Evolutionary conservation across 2,888 invertebrate species (phyloP).

Genomic region (Trachelus tabidus): DNA sequence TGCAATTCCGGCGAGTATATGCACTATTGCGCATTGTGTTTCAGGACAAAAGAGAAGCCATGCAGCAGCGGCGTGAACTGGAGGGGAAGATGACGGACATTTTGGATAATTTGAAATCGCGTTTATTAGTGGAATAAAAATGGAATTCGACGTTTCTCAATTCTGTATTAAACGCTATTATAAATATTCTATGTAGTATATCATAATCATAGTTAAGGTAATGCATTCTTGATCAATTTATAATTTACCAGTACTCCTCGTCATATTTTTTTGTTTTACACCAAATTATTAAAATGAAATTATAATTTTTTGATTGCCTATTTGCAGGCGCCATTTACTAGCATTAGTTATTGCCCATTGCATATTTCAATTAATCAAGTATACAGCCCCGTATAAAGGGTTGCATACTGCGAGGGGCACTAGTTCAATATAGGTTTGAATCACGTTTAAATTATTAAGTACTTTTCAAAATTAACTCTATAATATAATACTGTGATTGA

Average conservation of each 20-base stretch:
- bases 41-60: slow-evolving; percentile 45
- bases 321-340: too few species aligned
- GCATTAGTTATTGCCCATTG: neutral
- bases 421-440: neutral
- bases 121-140: slow-evolving; percentile 48
- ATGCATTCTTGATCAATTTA: neutral
- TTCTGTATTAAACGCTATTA: neutral
- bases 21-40: slow-evolving; percentile 29
- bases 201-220: neutral
- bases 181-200: neutral
- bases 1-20: neutral
- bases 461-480: neutral
- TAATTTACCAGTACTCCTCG: neutral
- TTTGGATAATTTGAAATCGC: slow-evolving; percentile 51
- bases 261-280: too few species aligned
- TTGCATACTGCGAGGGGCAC: neutral
- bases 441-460: neutral
- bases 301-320: too few species aligned
- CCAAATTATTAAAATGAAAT: too few species aligned
- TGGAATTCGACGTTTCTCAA: neutral
- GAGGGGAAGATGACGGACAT: slow-evolving; percentile 51
- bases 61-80: slow-evolving; percentile 41
- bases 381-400: neutral
- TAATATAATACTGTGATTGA: neutral
- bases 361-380: neutral